Percentiles rank a stretch among this genome's conserved stretches.
Conservation (phyloP, 2,888 invertebrate genomes). For the Leptopilina syphax region DNA sequence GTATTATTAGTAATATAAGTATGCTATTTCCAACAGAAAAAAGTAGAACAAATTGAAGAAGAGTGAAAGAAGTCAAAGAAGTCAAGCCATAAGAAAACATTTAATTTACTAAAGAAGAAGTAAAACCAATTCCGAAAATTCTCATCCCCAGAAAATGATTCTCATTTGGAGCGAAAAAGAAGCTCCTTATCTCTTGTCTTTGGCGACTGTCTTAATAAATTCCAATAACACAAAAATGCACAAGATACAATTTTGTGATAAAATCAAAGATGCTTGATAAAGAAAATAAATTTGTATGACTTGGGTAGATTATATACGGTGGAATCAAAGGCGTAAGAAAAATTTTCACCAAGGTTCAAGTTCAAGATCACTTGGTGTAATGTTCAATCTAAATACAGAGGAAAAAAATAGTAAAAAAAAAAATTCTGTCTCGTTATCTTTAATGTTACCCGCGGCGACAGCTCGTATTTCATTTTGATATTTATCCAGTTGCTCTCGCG, state of each 20-base stretch:
- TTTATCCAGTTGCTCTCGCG: constrained; percentile 36
- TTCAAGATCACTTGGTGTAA: constrained; percentile 36
- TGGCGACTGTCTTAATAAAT: constrained; percentile 9
- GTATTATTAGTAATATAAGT: too few relatives aligned
- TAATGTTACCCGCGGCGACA: constrained; percentile 38
- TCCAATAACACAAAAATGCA: constrained; percentile 3
- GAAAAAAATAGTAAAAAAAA: constrained; percentile 5
- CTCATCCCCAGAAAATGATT: too few relatives aligned
- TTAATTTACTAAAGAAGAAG: too few relatives aligned
- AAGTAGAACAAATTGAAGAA: too few relatives aligned
- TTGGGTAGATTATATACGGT: neutral
- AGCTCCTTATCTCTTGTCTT: constrained; percentile 3
- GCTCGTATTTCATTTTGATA: constrained; percentile 40
- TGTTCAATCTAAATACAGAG: constrained; percentile 40
- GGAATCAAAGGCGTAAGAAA: constrained; percentile 30
- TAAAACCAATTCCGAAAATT: too few relatives aligned
- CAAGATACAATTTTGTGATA: neutral
- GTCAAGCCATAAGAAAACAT: too few relatives aligned
- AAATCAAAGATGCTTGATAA: neutral
- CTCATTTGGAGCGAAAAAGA: too few relatives aligned
- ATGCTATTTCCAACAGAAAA: too few relatives aligned
- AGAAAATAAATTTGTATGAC: constrained; percentile 1
- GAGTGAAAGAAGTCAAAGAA: too few relatives aligned
- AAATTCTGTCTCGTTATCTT: constrained; percentile 35
- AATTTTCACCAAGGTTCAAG: constrained; percentile 27